These are phyloP conservation scores for Rhinoraja longicauda DNA, from an alignment of 2,797 vertebrate species.

Conservation along the genomic window DNA sequence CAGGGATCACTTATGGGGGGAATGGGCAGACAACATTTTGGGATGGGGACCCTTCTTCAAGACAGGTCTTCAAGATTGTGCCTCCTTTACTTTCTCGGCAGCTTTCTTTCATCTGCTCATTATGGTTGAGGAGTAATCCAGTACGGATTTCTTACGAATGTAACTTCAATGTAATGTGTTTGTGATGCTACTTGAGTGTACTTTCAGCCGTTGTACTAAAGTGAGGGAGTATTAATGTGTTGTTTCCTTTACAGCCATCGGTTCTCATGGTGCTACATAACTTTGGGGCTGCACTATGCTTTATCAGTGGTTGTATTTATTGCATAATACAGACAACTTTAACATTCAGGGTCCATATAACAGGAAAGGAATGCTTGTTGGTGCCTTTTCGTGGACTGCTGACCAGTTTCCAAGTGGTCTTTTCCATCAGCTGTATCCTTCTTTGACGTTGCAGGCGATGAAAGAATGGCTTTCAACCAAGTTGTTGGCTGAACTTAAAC, in stretches of 20 bases:
- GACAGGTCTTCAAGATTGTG: too few species aligned
- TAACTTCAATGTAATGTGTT: neutral
- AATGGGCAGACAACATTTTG: too few species aligned
- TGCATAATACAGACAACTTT: slow-evolving; percentile 1
- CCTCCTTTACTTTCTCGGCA: neutral
- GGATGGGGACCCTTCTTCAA: too few species aligned
- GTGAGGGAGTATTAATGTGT: neutral
- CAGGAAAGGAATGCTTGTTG: neutral
- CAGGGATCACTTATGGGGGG: too few species aligned
- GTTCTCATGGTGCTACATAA: slow-evolving; percentile 15
- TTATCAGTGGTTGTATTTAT: slow-evolving; percentile 32
- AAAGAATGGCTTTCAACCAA: too few species aligned
- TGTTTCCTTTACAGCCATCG: neutral
- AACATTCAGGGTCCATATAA: neutral
- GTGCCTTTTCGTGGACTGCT: neutral
- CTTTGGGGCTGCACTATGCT: slow-evolving; percentile 26
- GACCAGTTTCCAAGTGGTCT: neutral
- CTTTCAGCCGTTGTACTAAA: neutral
- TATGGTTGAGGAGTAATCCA: neutral
- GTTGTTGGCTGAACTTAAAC: neutral
- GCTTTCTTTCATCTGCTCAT: neutral
- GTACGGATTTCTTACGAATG: too few species aligned
- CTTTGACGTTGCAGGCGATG: too few species aligned
- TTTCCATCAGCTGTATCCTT: slow-evolving; percentile 34
- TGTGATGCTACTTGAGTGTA: neutral